Conservation (phyloP, 1,140 invertebrate genomes). For the Eubasilissa regina region DNA sequence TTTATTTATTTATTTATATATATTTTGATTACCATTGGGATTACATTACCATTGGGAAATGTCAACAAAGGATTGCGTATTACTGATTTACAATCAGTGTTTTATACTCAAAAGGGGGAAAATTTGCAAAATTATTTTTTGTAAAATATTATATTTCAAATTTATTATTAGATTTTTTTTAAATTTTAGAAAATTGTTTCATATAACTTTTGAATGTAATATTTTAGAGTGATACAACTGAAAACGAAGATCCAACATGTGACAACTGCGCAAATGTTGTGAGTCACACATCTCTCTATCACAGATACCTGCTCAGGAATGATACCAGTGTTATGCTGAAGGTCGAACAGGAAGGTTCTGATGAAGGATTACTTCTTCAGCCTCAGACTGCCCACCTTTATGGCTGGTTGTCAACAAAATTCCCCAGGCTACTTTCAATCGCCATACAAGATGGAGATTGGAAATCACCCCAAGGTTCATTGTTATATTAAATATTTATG, state of each 20-base stretch:
- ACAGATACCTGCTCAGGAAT: conserved; percentile 34
- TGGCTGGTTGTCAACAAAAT: neutral
- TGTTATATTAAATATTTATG: too few relatives aligned
- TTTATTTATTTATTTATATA: too few relatives aligned
- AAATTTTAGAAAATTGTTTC: too few relatives aligned
- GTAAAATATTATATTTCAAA: too few relatives aligned
- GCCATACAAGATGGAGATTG: conserved; percentile 13
- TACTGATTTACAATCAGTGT: too few relatives aligned
- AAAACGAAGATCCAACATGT: neutral
- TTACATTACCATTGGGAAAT: too few relatives aligned
- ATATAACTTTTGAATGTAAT: neutral
- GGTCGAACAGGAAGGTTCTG: neutral
- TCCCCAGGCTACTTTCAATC: neutral
- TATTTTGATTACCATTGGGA: too few relatives aligned
- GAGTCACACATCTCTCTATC: neutral
- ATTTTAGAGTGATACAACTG: too few relatives aligned
- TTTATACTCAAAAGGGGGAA: too few relatives aligned
- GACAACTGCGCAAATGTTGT: neutral
- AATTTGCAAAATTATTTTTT: too few relatives aligned
- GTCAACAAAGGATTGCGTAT: too few relatives aligned
- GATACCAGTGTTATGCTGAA: conserved; percentile 15
- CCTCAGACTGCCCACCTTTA: conserved; percentile 3
- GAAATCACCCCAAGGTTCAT: neutral
- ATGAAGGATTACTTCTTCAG: conserved; percentile 1
- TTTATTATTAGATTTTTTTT: too few relatives aligned